Evolutionary conservation across 1,140 invertebrate species (phyloP).

Genomic region (Geopemphigus sp.): DNA sequence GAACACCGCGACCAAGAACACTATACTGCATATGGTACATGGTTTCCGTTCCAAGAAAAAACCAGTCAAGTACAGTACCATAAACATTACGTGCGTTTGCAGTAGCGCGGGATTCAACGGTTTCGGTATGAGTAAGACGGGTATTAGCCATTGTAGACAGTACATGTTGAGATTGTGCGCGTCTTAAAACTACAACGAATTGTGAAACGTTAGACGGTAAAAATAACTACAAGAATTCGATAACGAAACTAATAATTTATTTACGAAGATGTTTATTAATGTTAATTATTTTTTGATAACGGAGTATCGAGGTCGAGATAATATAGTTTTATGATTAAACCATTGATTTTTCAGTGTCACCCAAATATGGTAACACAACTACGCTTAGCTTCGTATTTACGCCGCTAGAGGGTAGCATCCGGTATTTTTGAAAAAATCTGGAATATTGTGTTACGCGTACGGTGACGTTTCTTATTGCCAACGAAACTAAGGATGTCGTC

Average conservation of each 20-base stretch:
- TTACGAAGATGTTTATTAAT: no score
- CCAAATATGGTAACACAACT: no score
- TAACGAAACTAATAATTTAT: no score
- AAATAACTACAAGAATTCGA: no score
- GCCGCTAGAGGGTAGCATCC: background rate
- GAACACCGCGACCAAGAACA: slow-evolving; percentile 88
- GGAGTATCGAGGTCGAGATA: background rate
- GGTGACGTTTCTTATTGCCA: no score
- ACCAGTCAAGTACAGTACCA: slow-evolving; percentile 87
- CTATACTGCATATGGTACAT: slow-evolving; percentile 91
- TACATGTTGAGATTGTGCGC: slow-evolving; percentile 70
- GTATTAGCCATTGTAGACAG: slow-evolving; percentile 97
- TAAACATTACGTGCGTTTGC: slow-evolving; percentile 95
- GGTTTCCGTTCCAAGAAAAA: slow-evolving; percentile 94
- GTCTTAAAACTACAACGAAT: no score
- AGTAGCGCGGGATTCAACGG: slow-evolving; percentile 90
- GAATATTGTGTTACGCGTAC: no score
- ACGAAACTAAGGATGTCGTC: no score
- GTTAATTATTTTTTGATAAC: no score
- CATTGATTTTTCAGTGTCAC: slow-evolving; percentile 26
- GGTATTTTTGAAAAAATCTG: no score
- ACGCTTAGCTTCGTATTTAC: background rate
- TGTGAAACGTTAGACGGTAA: no score
- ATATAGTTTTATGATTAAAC: background rate
- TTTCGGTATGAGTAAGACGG: slow-evolving; percentile 94